Base-by-base conservation (phyloP, 2,797 vertebrate genomes). In the Cynopterus sphinx region DNA sequence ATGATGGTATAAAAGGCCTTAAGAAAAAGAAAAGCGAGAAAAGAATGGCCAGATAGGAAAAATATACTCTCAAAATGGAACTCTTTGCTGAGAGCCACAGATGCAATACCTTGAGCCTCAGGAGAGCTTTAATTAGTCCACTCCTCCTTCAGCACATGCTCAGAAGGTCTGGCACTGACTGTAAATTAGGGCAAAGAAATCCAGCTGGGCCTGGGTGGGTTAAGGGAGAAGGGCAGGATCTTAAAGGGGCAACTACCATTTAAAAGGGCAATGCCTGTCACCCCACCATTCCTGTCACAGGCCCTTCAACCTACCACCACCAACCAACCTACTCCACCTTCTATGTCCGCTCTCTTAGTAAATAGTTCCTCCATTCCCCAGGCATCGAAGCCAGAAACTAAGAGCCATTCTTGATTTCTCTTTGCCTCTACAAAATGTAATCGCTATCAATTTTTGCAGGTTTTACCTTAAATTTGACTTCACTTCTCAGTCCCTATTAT, bases 181-280 rank as follows among this genome's bases (percentile, higher is more conserved):
- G 63, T 96, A 97, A 96, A 96, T 94, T 93, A 94, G 97, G 96
- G 88, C 96, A 75, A 4, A 10, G 68, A 96, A 96, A 97, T 84
- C 57, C 94, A 94, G 90, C 94, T 83, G 93, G 87, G 81, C 61
- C 81, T 92, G 73, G 41, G 91, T 94, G 53, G 91, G 93, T 86
- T 95, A 94, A 95, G 84, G 46, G 91, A 95, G 86, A 93, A 97
- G 95, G 95, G 95, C 91, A 83, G 85, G 43, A 78, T 96, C 91
- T 97, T 97, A 96, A 97, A 97, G 95, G 73, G 51, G 90, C 68
- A 90, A 91, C 1, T 13, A 16, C 84, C 70, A 70, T 78, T 97
- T 97, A 90, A 97, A 90, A 70, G 36, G 94, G 93, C 79, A 55
- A 90, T 41, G 67, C 13, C 3, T 17, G 5, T 49, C 0, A 70